Evolutionary conservation across 2,113 vertebrate genomes (phyloP).

Genomic region (Alligator sinensis): DNA sequence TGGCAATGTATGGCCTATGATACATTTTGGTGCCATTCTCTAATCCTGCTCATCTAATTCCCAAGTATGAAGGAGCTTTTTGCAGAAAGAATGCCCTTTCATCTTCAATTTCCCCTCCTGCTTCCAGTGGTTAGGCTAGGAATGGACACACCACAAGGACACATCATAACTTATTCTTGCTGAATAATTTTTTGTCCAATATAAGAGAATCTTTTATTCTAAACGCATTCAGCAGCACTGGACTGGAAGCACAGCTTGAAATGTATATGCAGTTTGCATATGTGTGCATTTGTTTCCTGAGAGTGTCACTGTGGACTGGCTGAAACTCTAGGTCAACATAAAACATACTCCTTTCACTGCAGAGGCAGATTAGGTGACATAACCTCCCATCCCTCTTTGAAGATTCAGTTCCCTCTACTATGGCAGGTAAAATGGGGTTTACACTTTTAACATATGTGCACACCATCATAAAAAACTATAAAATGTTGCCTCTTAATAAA

Average conservation of each 20-base stretch:
- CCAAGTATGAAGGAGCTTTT: constrained; percentile 32
- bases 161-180: neutral
- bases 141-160: neutral
- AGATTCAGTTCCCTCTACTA: neutral
- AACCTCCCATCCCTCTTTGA: neutral
- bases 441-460: neutral
- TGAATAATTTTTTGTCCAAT: constrained; percentile 3
- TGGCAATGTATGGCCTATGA: neutral
- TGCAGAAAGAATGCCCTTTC: constrained; percentile 36
- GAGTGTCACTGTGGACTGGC: neutral
- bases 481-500: neutral
- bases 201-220: neutral
- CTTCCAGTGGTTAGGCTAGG: constrained; percentile 34
- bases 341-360: neutral
- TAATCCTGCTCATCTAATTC: constrained; percentile 26
- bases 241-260: neutral
- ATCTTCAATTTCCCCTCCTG: constrained; percentile 35
- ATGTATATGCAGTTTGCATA: neutral
- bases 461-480: neutral
- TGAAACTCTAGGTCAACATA: neutral
- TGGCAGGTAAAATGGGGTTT: neutral
- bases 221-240: neutral
- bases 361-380: neutral
- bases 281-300: neutral
- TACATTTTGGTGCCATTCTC: neutral